A percentile compares a stretch with the other conserved stretches of the same genome.
Conservation (phyloP, 2,888 invertebrate genomes). For the Synergus umbraculus region DNA sequence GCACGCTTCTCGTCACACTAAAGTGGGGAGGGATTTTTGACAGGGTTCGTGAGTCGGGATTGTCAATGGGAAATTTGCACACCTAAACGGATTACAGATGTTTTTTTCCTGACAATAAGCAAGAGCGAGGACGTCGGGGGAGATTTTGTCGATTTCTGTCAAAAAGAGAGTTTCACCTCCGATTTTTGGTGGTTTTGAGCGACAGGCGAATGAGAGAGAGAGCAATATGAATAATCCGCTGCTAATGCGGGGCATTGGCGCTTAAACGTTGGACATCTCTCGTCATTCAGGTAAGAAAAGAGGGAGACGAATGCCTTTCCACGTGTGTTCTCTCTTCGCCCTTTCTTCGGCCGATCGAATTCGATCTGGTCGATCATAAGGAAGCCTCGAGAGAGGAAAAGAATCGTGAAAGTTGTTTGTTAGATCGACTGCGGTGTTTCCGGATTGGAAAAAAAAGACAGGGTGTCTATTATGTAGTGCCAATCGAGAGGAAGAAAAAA, state of each 20-base stretch:
- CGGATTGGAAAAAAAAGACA: constrained; percentile 23
- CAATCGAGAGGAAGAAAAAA: constrained; percentile 23
- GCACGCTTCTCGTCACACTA: constrained; percentile 39
- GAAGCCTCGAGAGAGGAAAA: constrained; percentile 39
- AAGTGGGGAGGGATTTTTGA: constrained; percentile 54
- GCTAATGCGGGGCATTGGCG: constrained; percentile 56
- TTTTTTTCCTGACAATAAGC: constrained; percentile 67
- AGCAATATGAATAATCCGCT: constrained; percentile 57
- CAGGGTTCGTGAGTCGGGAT: constrained; percentile 48
- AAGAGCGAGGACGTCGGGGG: constrained; percentile 53
- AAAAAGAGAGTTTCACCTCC: constrained; percentile 48
- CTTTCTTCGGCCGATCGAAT: constrained; percentile 45
- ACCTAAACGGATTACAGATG: constrained; percentile 77
- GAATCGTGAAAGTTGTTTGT: constrained; percentile 20
- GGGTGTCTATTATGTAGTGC: constrained; percentile 3
- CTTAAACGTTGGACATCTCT: constrained; percentile 55
- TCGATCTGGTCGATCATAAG: constrained; percentile 47
- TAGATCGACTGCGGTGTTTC: constrained; percentile 12
- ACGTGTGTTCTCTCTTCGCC: constrained; percentile 7
- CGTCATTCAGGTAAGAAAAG: constrained; percentile 43
- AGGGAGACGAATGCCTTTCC: background rate
- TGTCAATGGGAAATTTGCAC: constrained; percentile 76
- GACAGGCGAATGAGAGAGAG: constrained; percentile 42
- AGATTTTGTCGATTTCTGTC: constrained; percentile 58
- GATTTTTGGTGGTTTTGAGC: constrained; percentile 23